Base-by-base conservation (phyloP, 2,113 vertebrate genomes). In the Amazona vittata region DNA sequence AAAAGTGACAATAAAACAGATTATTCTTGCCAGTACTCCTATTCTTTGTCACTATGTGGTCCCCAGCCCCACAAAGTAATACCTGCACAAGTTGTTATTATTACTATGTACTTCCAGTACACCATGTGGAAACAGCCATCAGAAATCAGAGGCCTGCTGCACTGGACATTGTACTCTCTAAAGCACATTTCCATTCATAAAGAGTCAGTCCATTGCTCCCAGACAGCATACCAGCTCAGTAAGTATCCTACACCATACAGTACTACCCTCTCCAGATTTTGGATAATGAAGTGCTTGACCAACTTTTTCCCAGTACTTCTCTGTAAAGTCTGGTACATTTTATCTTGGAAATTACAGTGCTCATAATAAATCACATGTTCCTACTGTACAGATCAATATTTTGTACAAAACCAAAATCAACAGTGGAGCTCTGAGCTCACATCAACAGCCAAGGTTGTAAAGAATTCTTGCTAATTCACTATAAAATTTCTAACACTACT, bases 191-290 rank as follows among this genome's bases (percentile, higher is more conserved):
- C 6, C 33, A 8, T n/a, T 75, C 26, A 28, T 37, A 46, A 71
- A 75, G 52, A 43, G 14, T 28, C 10, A 59, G 55, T 44, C 5
- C 5, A 6, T 28, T 83, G 46, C 25, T 43, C n/a, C 24, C 62
- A 46, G 21, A 35, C 3, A 71, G 11, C 0, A 0, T 41, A 46
- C 12, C n/a, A 71, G 7, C 15, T 55, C 9, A 31, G 4, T 43
- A 39, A 25, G 14, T 10, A 55, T 65, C 59, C 35, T 55, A 15
- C 11, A 19, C 44, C 47, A 26, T 37, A 53, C 10, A 59, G 31
- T 26, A 52, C 18, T 52, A 47, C 11, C 21, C 20, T 49, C 28
- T 74, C 53, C 59, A 81, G 31, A 47, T 84, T 92, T 26, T 67
- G 20, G 16, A 89, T 43, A 84, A n/a, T 16, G 10, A 60, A 78